Percentiles rank a stretch among this genome's conserved stretches.
phyloP scores from a whole-genome alignment of 2,113 vertebrate species.

The Seriola dumerili region DNA sequence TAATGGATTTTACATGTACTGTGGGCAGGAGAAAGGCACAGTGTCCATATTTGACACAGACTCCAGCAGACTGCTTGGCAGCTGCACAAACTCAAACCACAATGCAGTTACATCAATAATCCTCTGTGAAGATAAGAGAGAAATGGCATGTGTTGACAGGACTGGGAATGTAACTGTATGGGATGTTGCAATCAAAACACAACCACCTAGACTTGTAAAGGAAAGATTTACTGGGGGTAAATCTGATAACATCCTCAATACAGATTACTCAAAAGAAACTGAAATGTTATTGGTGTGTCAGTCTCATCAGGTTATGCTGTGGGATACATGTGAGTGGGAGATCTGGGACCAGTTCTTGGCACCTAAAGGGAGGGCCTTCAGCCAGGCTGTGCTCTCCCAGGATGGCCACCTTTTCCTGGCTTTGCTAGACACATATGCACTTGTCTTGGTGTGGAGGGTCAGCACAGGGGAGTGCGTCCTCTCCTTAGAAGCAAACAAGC shows the following conservation, averaged over 20 bases:
- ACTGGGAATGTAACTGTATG: conserved; percentile 80
- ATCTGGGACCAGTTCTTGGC: conserved; percentile 77
- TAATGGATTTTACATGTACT: conserved; percentile 68
- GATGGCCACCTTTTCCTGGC: conserved; percentile 81
- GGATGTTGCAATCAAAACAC: conserved; percentile 67
- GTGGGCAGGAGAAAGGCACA: conserved; percentile 80
- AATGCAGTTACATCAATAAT: conserved; percentile 68
- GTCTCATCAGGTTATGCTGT: conserved; percentile 75
- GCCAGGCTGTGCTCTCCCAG: conserved; percentile 75
- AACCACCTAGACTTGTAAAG: conserved; percentile 70
- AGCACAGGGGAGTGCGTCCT: conserved; percentile 84
- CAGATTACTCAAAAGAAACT: conserved; percentile 68
- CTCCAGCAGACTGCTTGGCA: conserved; percentile 49
- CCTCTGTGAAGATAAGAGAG: conserved; percentile 46
- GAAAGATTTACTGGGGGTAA: conserved; percentile 41
- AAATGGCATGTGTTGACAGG: conserved; percentile 79
- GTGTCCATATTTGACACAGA: conserved; percentile 78
- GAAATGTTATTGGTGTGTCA: conserved; percentile 81
- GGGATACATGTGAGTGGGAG: conserved; percentile 77
- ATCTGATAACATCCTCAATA: conserved; percentile 62
- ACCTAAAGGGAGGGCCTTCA: conserved; percentile 74
- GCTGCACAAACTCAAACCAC: conserved; percentile 64
- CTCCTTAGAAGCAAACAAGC: conserved; percentile 68
- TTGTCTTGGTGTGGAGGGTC: conserved; percentile 82
- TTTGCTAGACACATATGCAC: conserved; percentile 70